These are phyloP conservation scores for Akabosia matsudoensis DNA, from an alignment of 1,140 invertebrate species.

Conservation along the genomic window DNA sequence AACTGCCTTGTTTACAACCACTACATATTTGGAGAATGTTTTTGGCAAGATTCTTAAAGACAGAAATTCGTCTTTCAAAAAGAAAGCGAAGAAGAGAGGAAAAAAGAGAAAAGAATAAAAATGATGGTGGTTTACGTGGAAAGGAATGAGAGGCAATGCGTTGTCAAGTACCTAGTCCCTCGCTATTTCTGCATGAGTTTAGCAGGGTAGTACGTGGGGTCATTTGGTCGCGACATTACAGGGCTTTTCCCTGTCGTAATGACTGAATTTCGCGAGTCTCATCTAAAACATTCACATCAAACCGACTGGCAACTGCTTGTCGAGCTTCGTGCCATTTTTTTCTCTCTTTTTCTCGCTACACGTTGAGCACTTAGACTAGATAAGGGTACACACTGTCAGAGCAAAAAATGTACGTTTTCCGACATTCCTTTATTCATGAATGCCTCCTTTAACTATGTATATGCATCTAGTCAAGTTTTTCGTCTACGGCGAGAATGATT, in stretches of 20 bases:
- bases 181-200: no score
- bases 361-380: background rate
- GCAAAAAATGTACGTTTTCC: no score
- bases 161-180: no score
- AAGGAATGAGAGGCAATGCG: background rate
- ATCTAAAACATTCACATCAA: conserved; percentile 21
- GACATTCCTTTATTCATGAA: no score
- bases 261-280: conserved; percentile 18
- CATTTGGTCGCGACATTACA: conserved; percentile 20
- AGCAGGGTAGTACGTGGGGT: conserved; percentile 8
- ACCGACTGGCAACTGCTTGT: conserved; percentile 8
- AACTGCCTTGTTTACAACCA: conserved; percentile 12
- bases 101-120: background rate
- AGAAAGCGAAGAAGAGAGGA: background rate
- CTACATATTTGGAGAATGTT: conserved; percentile 13
- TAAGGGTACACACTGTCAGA: background rate
- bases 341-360: background rate
- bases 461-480: no score
- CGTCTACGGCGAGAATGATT: no score
- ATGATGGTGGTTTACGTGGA: background rate
- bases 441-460: no score
- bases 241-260: conserved; percentile 22
- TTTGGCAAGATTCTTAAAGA: conserved; percentile 15
- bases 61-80: conserved; percentile 5
- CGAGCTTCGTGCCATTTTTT: background rate